Evolutionary conservation across 2,888 invertebrate species (phyloP), one percentile per base, ranked within the genome.

Genomic region (Erebia epiphron): DNA sequence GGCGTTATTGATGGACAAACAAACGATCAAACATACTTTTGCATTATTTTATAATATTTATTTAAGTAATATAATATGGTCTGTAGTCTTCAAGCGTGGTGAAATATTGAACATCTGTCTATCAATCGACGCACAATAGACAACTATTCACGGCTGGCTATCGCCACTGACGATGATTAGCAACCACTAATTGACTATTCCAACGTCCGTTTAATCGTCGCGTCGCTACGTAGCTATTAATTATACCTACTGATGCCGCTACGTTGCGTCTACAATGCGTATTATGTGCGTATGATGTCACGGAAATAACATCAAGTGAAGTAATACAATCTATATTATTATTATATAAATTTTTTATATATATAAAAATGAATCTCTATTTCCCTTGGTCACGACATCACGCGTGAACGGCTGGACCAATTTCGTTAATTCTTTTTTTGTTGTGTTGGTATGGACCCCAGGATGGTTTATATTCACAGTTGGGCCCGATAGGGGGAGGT

Each of bases 191-290:
- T 65, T 56, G 65, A 65, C 54, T 41, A 65, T 56, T 65, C 65
- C 41, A 56, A 56, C 43, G 54, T 43, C 41, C 56, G 65, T 65
- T 56, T 56, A 87, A 89, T 89, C 86, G 85, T 82, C 60, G 35
- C 52, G 46, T 68, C 18, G 49, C 54, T 63, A 49, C 63, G 13
- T 56, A 50, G 57, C 50, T 58, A 57, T 67, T 58, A 58, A 60
- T 67, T 43, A 67, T 21, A 61, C n/a, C n/a, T n/a, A n/a, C 46
- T 66, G 54, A 60, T 58, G 61, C 35, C 14, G 35, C 50, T 50
- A 65, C 13, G 41, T 49, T 16, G 43, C 21, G 50, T 64, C 35
- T 26, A 21, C 41, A 56, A 49, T 52, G 54, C 18, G 14, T 60
- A 61, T 46, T 11, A 21, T 21, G 3, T 18, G 18, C n/a, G 46